Evolutionary conservation across 2,113 vertebrate genomes (phyloP).

Genomic region (Neolamprologus fasciatus): DNA sequence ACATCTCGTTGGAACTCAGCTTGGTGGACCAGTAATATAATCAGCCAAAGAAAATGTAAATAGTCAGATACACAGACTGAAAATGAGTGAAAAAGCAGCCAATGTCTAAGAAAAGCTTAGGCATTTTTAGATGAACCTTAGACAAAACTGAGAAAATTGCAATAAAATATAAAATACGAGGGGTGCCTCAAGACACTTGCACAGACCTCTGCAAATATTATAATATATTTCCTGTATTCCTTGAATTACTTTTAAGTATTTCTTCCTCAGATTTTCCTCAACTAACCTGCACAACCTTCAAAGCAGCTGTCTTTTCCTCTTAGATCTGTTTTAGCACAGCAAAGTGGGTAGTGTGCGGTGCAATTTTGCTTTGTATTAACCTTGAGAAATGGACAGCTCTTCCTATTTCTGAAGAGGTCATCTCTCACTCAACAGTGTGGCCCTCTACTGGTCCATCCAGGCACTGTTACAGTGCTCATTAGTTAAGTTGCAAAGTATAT

Average conservation of each 20-base stretch:
- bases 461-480: background rate
- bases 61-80: background rate
- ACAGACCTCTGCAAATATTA: background rate
- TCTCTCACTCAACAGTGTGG: background rate
- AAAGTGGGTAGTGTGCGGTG: background rate
- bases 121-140: background rate
- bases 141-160: background rate
- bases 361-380: background rate
- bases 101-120: background rate
- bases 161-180: background rate
- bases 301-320: background rate
- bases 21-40: accelerated
- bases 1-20: background rate
- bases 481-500: background rate
- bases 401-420: background rate
- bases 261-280: background rate
- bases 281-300: background rate
- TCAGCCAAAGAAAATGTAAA: background rate
- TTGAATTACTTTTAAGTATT: background rate
- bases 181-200: background rate
- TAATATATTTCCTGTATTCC: background rate
- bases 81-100: background rate
- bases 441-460: constrained; percentile 44
- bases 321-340: background rate
- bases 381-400: background rate